Percentiles rank a stretch among this genome's conserved stretches.
Evolutionary conservation across 2,888 invertebrate genomes (phyloP).

Genomic region (Arge pagana): DNA sequence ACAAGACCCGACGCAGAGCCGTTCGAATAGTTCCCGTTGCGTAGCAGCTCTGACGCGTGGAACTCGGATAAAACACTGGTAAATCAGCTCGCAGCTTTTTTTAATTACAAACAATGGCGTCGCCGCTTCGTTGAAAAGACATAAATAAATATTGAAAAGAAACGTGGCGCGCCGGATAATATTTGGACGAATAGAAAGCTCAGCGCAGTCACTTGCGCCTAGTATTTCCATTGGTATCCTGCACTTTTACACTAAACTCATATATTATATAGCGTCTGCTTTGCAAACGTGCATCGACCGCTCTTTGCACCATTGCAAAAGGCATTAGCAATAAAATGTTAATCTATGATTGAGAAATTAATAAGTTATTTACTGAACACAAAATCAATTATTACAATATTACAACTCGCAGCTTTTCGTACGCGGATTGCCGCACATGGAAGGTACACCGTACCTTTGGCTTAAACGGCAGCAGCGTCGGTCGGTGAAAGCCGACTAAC

Average conservation of each 20-base stretch:
- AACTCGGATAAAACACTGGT: too few relatives aligned
- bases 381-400: background rate
- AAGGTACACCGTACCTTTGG: too few relatives aligned
- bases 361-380: conserved; percentile 11
- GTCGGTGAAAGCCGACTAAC: too few relatives aligned
- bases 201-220: background rate
- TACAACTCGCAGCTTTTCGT: conserved; percentile 5
- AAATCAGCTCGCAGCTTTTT: too few relatives aligned
- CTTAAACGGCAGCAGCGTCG: too few relatives aligned
- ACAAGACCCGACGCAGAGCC: background rate
- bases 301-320: conserved; percentile 17
- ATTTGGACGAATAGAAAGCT: too few relatives aligned
- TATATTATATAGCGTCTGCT: conserved; percentile 10
- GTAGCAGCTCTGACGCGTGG: too few relatives aligned
- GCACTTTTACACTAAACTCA: conserved; percentile 17
- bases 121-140: too few relatives aligned
- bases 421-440: too few relatives aligned
- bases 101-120: too few relatives aligned
- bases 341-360: conserved; percentile 12
- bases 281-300: conserved; percentile 23
- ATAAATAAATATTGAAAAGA: too few relatives aligned
- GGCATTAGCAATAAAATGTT: conserved; percentile 14
- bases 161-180: too few relatives aligned
- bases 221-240: conserved; percentile 10
- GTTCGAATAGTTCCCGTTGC: background rate